phyloP scores from a whole-genome alignment of 2,888 invertebrate species.

The Phengaris arion region DNA sequence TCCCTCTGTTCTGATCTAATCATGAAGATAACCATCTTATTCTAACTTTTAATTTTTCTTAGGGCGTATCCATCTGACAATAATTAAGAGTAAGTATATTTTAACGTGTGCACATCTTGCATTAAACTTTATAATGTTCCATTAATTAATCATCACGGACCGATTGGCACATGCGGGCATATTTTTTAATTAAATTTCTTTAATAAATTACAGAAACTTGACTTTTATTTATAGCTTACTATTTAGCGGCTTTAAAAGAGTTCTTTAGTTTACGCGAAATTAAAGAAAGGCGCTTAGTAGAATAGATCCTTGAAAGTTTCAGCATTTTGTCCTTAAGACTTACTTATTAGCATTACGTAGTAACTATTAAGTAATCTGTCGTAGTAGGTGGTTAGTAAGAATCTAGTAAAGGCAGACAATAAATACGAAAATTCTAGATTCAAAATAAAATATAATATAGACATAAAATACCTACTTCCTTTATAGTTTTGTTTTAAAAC shows the following conservation, averaged over 20 bases:
- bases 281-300: too few relatives aligned
- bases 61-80: not conserved
- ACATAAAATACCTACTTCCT: not conserved
- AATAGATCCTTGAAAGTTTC: too few relatives aligned
- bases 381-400: too few relatives aligned
- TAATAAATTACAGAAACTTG: not conserved
- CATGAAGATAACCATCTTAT: too few relatives aligned
- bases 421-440: too few relatives aligned
- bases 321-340: too few relatives aligned
- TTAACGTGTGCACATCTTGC: not conserved
- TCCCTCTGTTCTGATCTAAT: too few relatives aligned
- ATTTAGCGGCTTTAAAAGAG: not conserved
- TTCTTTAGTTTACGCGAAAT: not conserved
- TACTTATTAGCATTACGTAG: too few relatives aligned
- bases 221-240: not conserved
- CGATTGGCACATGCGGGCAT: not conserved
- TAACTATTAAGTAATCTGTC: too few relatives aligned
- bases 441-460: not conserved
- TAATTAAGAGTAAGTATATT: not conserved
- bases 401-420: too few relatives aligned
- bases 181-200: conserved; percentile 8
- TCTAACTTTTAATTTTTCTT: too few relatives aligned
- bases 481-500: not conserved
- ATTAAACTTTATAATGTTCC: not conserved
- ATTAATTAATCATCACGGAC: not conserved